A percentile compares a stretch with the other conserved stretches of the same genome.
Evolutionary conservation across 2,888 invertebrate species (phyloP).

Genomic region (Agrochola macilenta): DNA sequence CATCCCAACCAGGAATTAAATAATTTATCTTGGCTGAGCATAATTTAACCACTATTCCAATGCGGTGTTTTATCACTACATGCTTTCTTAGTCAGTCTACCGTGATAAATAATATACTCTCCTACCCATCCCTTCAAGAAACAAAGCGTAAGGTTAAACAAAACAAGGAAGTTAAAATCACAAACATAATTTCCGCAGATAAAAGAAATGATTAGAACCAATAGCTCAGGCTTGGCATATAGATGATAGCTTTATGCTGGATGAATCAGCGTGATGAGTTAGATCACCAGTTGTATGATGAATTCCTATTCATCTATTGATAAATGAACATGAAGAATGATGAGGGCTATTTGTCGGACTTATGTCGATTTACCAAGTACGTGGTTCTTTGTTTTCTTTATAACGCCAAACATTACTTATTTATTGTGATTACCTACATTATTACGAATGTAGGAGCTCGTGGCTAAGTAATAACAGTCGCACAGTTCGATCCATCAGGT

Average conservation of each 20-base stretch:
- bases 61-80: too few species aligned
- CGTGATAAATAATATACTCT: too few species aligned
- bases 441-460: not conserved
- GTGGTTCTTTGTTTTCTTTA: not conserved
- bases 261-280: not conserved
- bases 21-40: too few species aligned
- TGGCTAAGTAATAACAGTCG: too few species aligned
- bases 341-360: not conserved
- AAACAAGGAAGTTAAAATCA: not conserved
- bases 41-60: too few species aligned
- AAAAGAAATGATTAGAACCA: conserved; percentile 22
- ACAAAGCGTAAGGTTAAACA: not conserved
- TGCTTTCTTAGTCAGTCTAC: too few species aligned
- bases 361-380: not conserved
- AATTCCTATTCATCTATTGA: conserved; percentile 3
- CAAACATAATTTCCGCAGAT: not conserved
- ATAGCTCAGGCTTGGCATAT: conserved; percentile 6
- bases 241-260: conserved; percentile 20
- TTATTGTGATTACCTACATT: not conserved
- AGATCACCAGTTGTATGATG: not conserved
- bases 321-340: conserved; percentile 8
- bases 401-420: not conserved
- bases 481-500: too few species aligned
- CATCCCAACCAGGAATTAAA: too few species aligned
- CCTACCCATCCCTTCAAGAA: not conserved